Evolutionary conservation across 1,140 invertebrate species (phyloP).

Genomic region (Leptopilina boulardi): DNA sequence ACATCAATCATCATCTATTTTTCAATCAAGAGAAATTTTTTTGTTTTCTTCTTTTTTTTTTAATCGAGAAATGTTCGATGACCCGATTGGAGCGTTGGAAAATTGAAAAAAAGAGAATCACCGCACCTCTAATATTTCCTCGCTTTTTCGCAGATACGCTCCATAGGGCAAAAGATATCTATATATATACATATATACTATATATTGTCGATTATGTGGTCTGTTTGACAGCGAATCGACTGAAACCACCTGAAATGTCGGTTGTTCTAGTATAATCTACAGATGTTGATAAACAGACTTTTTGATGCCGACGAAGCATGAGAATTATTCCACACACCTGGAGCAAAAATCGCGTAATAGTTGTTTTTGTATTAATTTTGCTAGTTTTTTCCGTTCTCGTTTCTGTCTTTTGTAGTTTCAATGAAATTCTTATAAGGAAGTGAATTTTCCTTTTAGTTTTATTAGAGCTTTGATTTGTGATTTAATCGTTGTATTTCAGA

Average conservation of each 20-base stretch:
- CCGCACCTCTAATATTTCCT: not conserved
- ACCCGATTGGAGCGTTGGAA: slow-evolving; percentile 12
- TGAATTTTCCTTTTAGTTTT: no score
- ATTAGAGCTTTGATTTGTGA: no score
- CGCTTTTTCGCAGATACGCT: slow-evolving; percentile 25
- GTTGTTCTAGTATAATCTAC: slow-evolving; percentile 32
- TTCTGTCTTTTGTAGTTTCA: no score
- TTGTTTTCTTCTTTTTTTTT: not conserved
- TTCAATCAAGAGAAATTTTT: not conserved
- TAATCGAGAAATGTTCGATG: slow-evolving; percentile 10
- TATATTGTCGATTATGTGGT: slow-evolving; percentile 47
- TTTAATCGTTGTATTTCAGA: no score
- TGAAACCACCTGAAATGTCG: slow-evolving; percentile 3
- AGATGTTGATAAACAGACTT: slow-evolving; percentile 51
- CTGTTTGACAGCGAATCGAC: slow-evolving; percentile 38
- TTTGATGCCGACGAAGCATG: slow-evolving; percentile 44
- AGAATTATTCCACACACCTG: slow-evolving; percentile 22
- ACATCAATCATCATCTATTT: slow-evolving; percentile 1
- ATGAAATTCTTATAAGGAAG: no score
- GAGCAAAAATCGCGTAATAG: not conserved
- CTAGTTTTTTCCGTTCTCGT: no score
- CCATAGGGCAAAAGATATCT: no score
- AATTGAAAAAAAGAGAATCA: slow-evolving; percentile 20
- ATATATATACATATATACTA: not conserved
- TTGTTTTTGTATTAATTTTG: not conserved